Evolutionary conservation across 2,888 invertebrate genomes (phyloP).

Genomic region (Eueremaeus valkanovi): DNA sequence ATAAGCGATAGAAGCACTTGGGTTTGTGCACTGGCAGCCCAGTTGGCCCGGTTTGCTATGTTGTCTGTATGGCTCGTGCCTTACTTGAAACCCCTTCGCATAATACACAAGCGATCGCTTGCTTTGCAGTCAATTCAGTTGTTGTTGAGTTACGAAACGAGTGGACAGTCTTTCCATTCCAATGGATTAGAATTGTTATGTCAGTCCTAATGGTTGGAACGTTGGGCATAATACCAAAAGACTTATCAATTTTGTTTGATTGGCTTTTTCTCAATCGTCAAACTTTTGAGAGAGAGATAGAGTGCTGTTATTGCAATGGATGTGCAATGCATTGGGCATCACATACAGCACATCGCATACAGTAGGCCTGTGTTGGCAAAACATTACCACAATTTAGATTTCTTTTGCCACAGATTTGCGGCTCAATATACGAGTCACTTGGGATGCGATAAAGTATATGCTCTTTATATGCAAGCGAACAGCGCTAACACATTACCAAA

Average conservation of each 20-base stretch:
- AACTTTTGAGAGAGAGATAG: not conserved
- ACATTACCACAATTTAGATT: constrained; percentile 34
- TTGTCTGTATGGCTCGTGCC: constrained; percentile 31
- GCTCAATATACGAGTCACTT: constrained; percentile 26
- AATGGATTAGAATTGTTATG: constrained; percentile 8
- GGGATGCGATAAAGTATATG: constrained; percentile 34
- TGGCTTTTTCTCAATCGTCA: not conserved
- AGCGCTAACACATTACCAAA: constrained; percentile 11
- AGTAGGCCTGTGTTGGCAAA: not conserved
- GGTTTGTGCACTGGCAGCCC: not conserved
- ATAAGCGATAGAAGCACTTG: constrained; percentile 14
- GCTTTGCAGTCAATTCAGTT: constrained; percentile 10
- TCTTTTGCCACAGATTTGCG: constrained; percentile 34
- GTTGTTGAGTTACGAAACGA: constrained; percentile 15
- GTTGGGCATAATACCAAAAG: constrained; percentile 23
- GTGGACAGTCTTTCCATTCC: not conserved
- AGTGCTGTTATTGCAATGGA: not conserved
- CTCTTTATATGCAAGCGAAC: constrained; percentile 30
- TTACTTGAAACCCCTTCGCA: constrained; percentile 12
- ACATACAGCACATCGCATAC: not conserved
- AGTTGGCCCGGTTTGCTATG: not conserved
- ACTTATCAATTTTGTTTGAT: constrained; percentile 33
- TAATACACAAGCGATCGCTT: constrained; percentile 15
- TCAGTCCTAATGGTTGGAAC: constrained; percentile 15
- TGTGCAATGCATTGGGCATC: not conserved